Evolutionary conservation across 2,113 vertebrate genomes (phyloP), one percentile per base, ranked within the genome.

Genomic region (Marcusenius ussheri): DNA sequence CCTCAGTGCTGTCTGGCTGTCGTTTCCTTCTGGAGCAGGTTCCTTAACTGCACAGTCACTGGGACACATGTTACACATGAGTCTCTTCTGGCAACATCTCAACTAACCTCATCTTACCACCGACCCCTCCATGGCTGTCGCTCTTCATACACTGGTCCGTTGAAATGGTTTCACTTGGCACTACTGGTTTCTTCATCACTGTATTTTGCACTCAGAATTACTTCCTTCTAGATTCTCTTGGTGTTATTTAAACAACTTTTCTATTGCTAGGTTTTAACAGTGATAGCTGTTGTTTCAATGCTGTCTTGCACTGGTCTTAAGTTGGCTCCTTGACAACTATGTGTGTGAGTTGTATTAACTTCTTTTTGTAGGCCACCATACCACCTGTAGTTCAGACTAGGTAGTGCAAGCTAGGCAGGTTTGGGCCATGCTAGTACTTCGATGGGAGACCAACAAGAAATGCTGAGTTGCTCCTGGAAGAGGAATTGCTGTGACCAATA

Each of bases 41-140:
- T 93, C 92, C 84, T 90, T 93, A 50, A 91, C 45, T 35, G 88
- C 51, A 89, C 93, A 93, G 85, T 93, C 92, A 88, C 93, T 93
- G 89, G 74, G 56, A 86, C 11, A 74, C 11, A 74, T 74, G 66
- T 35, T 35, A 74, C 27, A 35, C 13, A 74, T 74, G 27, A 35
- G 27, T 35, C 3, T 74, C 66, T 15, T 74, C 66, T 35, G 66
- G 13, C n/a, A 74, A 74, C 66, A 35, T 35, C 27, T 15, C 66
- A 35, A 5, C 31, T 35, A 17, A 74, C 66, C 27, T 35, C 66
- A 74, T 74, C 27, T 31, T 35, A 74, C 27, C n/a, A 74, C 66
- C 35, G 27, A 35, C 31, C 27, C 58, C 66, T 74, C 13, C 66
- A 1, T 15, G 31, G 66, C 27, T 35, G 10, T 74, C 27, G 31